phyloP scores from a whole-genome alignment of 2,888 invertebrate genomes.

The Catocala nupta region DNA sequence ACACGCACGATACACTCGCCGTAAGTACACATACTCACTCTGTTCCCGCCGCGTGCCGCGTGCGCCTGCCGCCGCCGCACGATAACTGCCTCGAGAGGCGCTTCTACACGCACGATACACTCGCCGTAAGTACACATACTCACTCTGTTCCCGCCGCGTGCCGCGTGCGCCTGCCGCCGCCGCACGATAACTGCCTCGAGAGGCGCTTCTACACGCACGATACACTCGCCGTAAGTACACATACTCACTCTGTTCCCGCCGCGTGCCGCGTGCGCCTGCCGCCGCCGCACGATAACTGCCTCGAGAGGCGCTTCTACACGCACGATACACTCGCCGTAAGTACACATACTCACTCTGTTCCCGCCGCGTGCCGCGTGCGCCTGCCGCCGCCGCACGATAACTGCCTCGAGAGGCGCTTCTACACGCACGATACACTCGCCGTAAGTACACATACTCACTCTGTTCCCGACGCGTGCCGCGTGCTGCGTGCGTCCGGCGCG shows the following conservation, averaged over 20 bases:
- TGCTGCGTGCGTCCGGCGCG: too few relatives aligned
- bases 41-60: constrained; percentile 89
- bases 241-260: constrained; percentile 64
- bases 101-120: constrained; percentile 86
- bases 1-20: constrained; percentile 70
- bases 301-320: constrained; percentile 92
- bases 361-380: constrained; percentile 92
- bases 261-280: constrained; percentile 94
- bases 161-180: constrained; percentile 94
- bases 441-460: constrained; percentile 46
- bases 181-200: constrained; percentile 92
- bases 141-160: too few relatives aligned
- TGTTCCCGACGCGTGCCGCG: too few relatives aligned
- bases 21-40: constrained; percentile 55
- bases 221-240: constrained; percentile 65
- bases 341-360: constrained; percentile 32
- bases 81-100: constrained; percentile 92
- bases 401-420: constrained; percentile 93
- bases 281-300: constrained; percentile 91
- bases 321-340: constrained; percentile 71
- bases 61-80: constrained; percentile 94
- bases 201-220: constrained; percentile 89
- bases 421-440: constrained; percentile 70
- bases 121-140: constrained; percentile 57
- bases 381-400: constrained; percentile 94